Conservation (phyloP, 2,888 invertebrate genomes). For the Gnatocerus cornutus region DNA sequence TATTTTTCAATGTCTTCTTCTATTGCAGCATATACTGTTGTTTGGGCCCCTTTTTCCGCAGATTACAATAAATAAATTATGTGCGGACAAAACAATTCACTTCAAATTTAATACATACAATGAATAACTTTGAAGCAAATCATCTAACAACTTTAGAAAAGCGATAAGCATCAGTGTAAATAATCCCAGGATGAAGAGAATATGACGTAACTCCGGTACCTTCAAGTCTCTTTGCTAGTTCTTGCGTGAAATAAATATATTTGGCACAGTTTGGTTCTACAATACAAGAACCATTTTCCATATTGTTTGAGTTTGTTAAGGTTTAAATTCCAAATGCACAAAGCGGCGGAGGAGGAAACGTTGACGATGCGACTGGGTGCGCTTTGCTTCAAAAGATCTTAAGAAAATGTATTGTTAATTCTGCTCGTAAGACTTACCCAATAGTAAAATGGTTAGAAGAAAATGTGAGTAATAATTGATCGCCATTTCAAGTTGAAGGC, state of each 20-base stretch:
- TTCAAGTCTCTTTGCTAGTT: conserved; percentile 49
- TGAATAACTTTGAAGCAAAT: background rate
- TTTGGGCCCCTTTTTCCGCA: conserved; percentile 28
- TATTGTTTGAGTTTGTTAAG: conserved; percentile 41
- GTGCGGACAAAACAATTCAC: too few species aligned
- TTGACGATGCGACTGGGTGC: conserved; percentile 15
- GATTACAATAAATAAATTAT: conserved; percentile 1
- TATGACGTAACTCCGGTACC: conserved; percentile 51
- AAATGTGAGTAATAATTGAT: conserved; percentile 74
- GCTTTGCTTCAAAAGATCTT: conserved; percentile 5
- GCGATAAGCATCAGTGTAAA: too few species aligned
- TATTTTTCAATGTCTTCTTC: conserved; percentile 14
- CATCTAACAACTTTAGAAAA: background rate
- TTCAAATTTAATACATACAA: too few species aligned
- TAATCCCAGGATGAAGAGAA: conserved; percentile 51
- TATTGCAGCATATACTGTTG: conserved; percentile 11
- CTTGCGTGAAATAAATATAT: conserved; percentile 47
- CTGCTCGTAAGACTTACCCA: conserved; percentile 53
- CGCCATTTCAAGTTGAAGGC: conserved; percentile 71
- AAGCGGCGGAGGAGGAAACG: conserved; percentile 34
- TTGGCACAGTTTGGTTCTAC: conserved; percentile 51
- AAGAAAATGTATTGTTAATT: too few species aligned
- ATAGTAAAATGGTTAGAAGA: conserved; percentile 72
- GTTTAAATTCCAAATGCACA: conserved; percentile 26
- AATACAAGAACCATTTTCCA: conserved; percentile 26